Evolutionary conservation across 1,140 invertebrate species (phyloP).

Genomic region (Monomorium pharaonis): DNA sequence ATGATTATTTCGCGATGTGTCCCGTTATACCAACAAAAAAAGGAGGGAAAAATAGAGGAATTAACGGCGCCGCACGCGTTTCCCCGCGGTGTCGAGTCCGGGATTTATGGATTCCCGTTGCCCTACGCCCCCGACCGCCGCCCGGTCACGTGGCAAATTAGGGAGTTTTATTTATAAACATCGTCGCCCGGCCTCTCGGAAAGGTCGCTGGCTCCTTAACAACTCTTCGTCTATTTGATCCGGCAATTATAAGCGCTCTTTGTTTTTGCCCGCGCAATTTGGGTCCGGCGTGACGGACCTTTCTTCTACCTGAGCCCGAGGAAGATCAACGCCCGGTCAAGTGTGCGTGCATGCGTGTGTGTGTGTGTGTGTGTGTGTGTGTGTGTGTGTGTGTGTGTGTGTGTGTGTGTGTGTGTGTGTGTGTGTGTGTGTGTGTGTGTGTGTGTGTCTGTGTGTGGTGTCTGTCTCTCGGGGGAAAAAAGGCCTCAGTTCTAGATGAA

Average conservation of each 20-base stretch:
- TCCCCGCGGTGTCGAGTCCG: not conserved
- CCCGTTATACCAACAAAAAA: conserved; percentile 22
- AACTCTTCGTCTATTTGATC: conserved; percentile 5
- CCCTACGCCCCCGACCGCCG: not conserved
- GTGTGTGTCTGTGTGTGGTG: too few species aligned
- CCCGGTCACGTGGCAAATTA: conserved; percentile 10
- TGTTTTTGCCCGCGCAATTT: conserved; percentile 1
- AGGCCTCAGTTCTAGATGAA: not conserved
- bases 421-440: too few species aligned
- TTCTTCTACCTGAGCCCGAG: not conserved
- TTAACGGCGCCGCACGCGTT: conserved; percentile 15
- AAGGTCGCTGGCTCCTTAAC: not conserved
- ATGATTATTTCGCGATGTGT: conserved; percentile 53
- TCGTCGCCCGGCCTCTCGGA: not conserved
- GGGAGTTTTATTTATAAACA: not conserved
- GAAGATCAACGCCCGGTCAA: not conserved
- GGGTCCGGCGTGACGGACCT: not conserved
- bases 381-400: too few species aligned
- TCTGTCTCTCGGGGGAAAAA: not conserved
- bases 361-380: too few species aligned
- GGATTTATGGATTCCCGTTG: conserved; percentile 17
- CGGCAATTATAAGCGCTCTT: conserved; percentile 10
- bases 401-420: too few species aligned
- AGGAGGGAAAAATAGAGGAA: conserved; percentile 36
- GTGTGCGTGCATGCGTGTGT: too few species aligned